Evolutionary conservation across 2,113 vertebrate genomes (phyloP), one percentile per base, ranked within the genome.

Genomic region (Elachura formosa): DNA sequence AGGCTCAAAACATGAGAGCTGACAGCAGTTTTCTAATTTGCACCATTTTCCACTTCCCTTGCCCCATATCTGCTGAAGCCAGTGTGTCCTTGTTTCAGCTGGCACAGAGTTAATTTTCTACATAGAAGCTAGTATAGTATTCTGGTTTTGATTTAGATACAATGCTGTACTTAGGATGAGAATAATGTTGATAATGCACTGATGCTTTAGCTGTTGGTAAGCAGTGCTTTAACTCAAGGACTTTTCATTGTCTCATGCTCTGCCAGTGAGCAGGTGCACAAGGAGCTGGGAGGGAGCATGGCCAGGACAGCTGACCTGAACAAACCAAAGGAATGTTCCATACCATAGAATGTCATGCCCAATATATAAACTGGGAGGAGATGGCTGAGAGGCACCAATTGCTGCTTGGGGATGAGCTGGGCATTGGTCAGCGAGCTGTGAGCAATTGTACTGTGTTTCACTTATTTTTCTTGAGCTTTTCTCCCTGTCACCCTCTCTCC

Each of bases 121-220:
- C 0, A 0, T 23, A 56, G 41, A 26, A 41, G 16, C 25, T 56
- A 31, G 17, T 22, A 31, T 2, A 3, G 41, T 55, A 49, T 34
- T 48, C 6, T 36, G 41, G 4, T 79, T 63, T 41, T 48, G 14
- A 72, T 49, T 63, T 41, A 34, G 55, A 12, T 72, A 56, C 31
- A 49, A 29, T 43, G 43, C 33, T 41, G 49, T 41, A 21, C 16
- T 49, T 33, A 55, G 25, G 26, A 56, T 34, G 41, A 87, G 58
- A 87, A 26, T 28, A 56, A 72, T 28, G 33, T 33, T 80, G 43
- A 28, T 23, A 45, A 45, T n/a, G 14, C 28, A 52, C 12, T 38
- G 63, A 64, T 49, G 25, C 36, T 36, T 26, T 26, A 12, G 22
- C 36, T 56, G 17, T 23, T 49, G 51, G 31, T 49, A 43, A 49